Evolutionary conservation across 2,797 vertebrate genomes (phyloP), one percentile per base, ranked within the genome.

Genomic region (Antrozous pallidus): DNA sequence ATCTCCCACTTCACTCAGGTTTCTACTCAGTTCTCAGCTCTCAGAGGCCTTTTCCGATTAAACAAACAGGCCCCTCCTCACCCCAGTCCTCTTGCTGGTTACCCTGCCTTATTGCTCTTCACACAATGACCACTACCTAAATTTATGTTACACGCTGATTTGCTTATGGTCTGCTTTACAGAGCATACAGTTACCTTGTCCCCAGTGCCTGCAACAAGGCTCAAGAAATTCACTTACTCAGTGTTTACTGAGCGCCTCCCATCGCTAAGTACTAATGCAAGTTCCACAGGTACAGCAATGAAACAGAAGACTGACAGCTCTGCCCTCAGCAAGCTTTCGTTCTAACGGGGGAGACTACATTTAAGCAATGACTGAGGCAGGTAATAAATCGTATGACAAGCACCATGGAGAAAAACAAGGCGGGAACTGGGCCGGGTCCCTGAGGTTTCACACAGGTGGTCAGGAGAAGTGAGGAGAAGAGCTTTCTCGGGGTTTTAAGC

Each of bases 371-470:
- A 33, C 33, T 36, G 6, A 18, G 4, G 33, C 3, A 56, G 47
- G 47, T 8, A 38, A 38, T 0, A 36, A 0, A 1, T 3, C 47
- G 16, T 5, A 17, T 13, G 17, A 8, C 4, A 16, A 47, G 45
- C 12, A 33, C 36, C 2, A 6, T 2, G 49, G 77, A 65, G 75
- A 54, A 47, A 87, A 58, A 31, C 3, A 8, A 16, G 0, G 22
- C 20, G 22, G 47, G 13, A 31, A 12, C 10, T 12, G 31, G n/a
- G 67, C 28, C 38, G n/a, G 45, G 24, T 18, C 10, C 6, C 42
- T 12, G 65, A 28, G 56, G 28, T 4, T 51, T n/a, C 17, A 3
- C 1, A 70, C 9, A 22, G 7, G 69, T 13, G 8, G 69, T 1
- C 61, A 36, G 74, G 70, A 75, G 51, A 20, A 51, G 22, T 4